These are phyloP conservation scores for Plemyria rubiginata DNA, from an alignment of 2,888 invertebrate genomes.

Conservation along the genomic window DNA sequence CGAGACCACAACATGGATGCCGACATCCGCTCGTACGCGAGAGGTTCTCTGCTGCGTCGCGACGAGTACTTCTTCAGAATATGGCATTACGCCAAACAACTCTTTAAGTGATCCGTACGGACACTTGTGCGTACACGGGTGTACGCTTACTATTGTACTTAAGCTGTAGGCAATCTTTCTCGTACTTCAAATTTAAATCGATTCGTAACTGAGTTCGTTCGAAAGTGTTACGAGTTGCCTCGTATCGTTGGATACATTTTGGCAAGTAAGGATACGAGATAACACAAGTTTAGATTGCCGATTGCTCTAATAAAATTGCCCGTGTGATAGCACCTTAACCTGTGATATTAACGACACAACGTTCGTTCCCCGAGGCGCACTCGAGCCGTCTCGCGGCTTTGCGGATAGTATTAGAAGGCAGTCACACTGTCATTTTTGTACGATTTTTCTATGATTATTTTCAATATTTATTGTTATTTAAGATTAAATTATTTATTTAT, in stretches of 20 bases:
- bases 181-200: not conserved
- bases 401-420: slow-evolving; percentile 60
- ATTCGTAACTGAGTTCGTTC: not conserved
- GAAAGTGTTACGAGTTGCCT: not conserved
- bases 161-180: not conserved
- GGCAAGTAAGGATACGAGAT: not conserved
- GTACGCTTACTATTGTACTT: slow-evolving; percentile 28
- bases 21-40: slow-evolving; percentile 95
- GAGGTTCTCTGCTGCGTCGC: slow-evolving; percentile 91
- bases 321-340: slow-evolving; percentile 52
- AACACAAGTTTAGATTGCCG: slow-evolving; percentile 42
- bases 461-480: slow-evolving; percentile 55
- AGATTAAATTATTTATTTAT: slow-evolving; percentile 71
- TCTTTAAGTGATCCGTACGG: slow-evolving; percentile 87
- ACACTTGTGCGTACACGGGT: slow-evolving; percentile 17
- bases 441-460: slow-evolving; percentile 51
- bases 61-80: slow-evolving; percentile 98
- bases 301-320: slow-evolving; percentile 1
- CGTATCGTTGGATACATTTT: not conserved
- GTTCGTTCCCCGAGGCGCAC: slow-evolving; percentile 35
- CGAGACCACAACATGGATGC: slow-evolving; percentile 97
- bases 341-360: slow-evolving; percentile 75
- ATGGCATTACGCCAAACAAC: slow-evolving; percentile 94
- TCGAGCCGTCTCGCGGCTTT: slow-evolving; percentile 39
- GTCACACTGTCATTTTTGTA: slow-evolving; percentile 56